Evolutionary conservation across 2,888 invertebrate species (phyloP).

Genomic region (Rhamnusium bicolor): DNA sequence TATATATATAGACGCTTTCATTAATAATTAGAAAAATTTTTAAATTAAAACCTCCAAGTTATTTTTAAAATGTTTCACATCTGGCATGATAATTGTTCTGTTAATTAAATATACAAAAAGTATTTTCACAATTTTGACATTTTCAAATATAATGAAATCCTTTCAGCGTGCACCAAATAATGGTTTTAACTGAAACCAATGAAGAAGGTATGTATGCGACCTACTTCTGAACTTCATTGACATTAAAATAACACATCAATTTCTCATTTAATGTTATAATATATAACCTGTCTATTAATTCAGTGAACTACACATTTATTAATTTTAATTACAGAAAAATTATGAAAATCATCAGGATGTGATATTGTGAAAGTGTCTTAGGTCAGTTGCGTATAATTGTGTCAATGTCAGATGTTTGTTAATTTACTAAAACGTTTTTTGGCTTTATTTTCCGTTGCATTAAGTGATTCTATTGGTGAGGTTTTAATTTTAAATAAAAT

Average conservation of each 20-base stretch:
- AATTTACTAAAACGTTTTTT: background rate
- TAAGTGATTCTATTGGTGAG: too few species aligned
- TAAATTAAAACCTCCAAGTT: too few species aligned
- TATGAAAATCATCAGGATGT: background rate
- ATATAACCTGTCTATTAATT: background rate
- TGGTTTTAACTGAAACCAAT: background rate
- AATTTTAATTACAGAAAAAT: background rate
- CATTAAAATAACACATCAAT: background rate
- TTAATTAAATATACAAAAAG: too few species aligned
- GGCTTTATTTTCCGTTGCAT: too few species aligned
- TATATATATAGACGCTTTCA: too few species aligned
- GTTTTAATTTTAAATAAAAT: too few species aligned
- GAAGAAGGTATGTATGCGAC: background rate
- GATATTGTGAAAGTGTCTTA: background rate
- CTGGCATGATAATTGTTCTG: too few species aligned
- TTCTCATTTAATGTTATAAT: background rate
- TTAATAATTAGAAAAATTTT: too few species aligned
- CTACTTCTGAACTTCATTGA: background rate
- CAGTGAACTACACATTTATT: background rate
- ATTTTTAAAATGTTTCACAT: too few species aligned
- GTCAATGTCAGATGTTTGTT: background rate
- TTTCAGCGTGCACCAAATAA: background rate
- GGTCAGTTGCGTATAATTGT: background rate
- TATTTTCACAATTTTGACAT: too few species aligned
- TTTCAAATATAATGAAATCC: too few species aligned